Percentiles rank a stretch among this genome's conserved stretches.
These are phyloP conservation scores for Hippopotamus amphibius DNA, from an alignment of 2,113 vertebrate genomes.

Conservation along the genomic window DNA sequence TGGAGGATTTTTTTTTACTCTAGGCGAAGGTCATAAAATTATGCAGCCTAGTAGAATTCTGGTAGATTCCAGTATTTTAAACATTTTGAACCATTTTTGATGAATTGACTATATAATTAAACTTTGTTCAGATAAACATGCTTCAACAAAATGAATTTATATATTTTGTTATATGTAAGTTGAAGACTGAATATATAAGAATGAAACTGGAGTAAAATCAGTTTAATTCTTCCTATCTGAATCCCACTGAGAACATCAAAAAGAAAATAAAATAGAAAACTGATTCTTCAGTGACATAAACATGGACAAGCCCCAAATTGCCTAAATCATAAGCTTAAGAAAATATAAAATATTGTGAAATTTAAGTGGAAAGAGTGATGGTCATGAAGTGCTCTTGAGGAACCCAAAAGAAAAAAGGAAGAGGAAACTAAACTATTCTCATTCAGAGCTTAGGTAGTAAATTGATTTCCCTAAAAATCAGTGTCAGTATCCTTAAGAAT, in stretches of 20 bases:
- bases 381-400: not conserved
- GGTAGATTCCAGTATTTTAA: not conserved
- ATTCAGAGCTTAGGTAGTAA: not conserved
- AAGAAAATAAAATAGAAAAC: not conserved
- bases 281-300: not conserved
- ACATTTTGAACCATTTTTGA: not conserved
- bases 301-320: not conserved
- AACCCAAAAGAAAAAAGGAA: not conserved
- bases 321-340: not conserved
- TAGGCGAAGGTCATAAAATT: not conserved
- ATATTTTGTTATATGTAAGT: not conserved
- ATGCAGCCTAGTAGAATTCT: not conserved
- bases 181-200: not conserved
- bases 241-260: not conserved
- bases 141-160: not conserved
- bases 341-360: not conserved
- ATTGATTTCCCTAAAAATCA: not conserved
- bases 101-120: not conserved
- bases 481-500: not conserved
- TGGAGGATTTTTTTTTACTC: not conserved
- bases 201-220: not conserved
- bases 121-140: not conserved
- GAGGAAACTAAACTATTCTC: not conserved
- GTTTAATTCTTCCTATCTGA: not conserved
- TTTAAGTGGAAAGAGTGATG: not conserved